Percentiles rank a stretch among this genome's conserved stretches.
Conservation (phyloP, 2,888 invertebrate species). For the Plagodis dolabraria region DNA sequence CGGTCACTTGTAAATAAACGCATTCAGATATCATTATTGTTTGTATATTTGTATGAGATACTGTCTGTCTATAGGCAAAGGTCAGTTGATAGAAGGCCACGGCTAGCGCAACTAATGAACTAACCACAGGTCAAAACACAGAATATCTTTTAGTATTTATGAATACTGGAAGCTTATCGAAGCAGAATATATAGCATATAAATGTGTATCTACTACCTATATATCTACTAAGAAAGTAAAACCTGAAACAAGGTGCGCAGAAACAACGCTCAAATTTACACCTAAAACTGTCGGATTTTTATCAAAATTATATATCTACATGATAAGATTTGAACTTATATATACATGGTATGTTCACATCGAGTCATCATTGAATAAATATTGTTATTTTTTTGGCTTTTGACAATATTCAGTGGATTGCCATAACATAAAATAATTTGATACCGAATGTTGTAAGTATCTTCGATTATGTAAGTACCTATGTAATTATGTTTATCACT, state of each 20-base stretch:
- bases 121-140: background rate
- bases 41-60: slow-evolving; percentile 10
- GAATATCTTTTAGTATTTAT: too few species aligned
- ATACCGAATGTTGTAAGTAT: too few species aligned
- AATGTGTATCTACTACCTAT: too few species aligned
- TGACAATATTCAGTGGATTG: too few species aligned
- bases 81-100: slow-evolving; percentile 48
- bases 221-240: too few species aligned
- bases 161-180: background rate
- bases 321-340: slow-evolving; percentile 9
- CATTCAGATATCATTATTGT: slow-evolving; percentile 25
- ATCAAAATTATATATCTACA: slow-evolving; percentile 4
- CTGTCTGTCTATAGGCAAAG: slow-evolving; percentile 41
- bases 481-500: too few species aligned
- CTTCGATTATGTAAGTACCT: too few species aligned
- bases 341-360: slow-evolving; percentile 10
- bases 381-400: slow-evolving; percentile 5
- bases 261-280: slow-evolving; percentile 7
- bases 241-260: background rate
- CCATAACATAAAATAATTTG: too few species aligned
- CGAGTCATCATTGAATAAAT: slow-evolving; percentile 4
- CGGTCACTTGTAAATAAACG: slow-evolving; percentile 38
- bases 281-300: slow-evolving; percentile 3
- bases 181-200: slow-evolving; percentile 1
- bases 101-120: slow-evolving; percentile 42